Percentiles rank a stretch among this genome's conserved stretches.
phyloP scores from a whole-genome alignment of 2,888 invertebrate genomes.

The Timandra comae region DNA sequence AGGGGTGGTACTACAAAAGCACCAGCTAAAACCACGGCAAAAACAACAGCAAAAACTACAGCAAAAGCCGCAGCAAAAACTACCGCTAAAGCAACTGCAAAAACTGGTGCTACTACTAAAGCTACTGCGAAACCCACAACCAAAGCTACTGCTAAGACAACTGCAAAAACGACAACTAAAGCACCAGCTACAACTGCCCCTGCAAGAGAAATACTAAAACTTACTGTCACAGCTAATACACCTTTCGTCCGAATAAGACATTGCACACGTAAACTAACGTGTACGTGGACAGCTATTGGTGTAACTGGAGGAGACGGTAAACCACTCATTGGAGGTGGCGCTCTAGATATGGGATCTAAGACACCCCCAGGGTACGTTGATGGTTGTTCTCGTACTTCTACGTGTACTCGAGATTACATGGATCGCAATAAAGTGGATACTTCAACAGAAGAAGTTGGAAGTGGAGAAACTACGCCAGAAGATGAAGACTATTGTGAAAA shows the following conservation, averaged over 20 bases:
- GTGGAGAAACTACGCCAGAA: slow-evolving; percentile 17
- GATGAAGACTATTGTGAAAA: slow-evolving; percentile 66
- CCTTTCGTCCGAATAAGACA: slow-evolving; percentile 45
- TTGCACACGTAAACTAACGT: slow-evolving; percentile 62
- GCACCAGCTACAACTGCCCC: slow-evolving; percentile 1
- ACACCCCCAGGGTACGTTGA: slow-evolving; percentile 64
- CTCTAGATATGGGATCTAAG: slow-evolving; percentile 34
- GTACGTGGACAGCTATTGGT: slow-evolving; percentile 58
- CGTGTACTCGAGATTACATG: slow-evolving; percentile 59
- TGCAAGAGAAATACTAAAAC: background rate
- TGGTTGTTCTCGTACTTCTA: slow-evolving; percentile 63
- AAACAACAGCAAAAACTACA: slow-evolving; percentile 1
- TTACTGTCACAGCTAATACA: slow-evolving; percentile 43
- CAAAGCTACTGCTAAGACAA: background rate
- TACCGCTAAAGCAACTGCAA: slow-evolving; percentile 1
- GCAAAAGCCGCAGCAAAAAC: slow-evolving; percentile 2
- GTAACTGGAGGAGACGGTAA: slow-evolving; percentile 34
- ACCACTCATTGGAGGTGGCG: slow-evolving; percentile 19
- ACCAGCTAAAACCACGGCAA: slow-evolving; percentile 3
- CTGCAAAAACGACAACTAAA: slow-evolving; percentile 6
- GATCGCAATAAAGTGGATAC: slow-evolving; percentile 50
- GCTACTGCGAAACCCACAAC: background rate
- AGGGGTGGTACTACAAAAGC: slow-evolving; percentile 7
- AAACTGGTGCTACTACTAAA: slow-evolving; percentile 1
- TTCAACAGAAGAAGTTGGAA: slow-evolving; percentile 15